Evolutionary conservation across 1,140 invertebrate species (phyloP).

Genomic region (Temnothorax longispinosus): DNA sequence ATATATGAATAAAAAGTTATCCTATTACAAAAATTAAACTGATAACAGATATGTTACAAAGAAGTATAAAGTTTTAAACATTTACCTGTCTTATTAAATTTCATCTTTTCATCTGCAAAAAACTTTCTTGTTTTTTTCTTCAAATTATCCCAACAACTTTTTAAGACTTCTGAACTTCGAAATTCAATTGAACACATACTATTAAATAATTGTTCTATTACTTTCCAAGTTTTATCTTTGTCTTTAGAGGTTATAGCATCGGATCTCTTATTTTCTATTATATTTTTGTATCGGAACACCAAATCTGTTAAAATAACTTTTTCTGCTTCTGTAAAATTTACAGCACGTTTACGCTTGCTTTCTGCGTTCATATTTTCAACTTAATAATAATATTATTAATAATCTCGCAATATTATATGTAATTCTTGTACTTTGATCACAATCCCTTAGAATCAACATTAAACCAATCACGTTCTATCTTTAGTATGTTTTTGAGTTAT

Average conservation of each 20-base stretch:
- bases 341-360: neutral
- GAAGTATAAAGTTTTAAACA: neutral
- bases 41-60: no score
- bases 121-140: neutral
- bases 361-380: neutral
- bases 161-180: constrained; percentile 2
- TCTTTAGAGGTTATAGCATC: neutral
- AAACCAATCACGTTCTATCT: neutral
- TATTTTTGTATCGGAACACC: neutral
- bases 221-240: neutral
- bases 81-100: neutral
- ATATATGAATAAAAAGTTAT: no score
- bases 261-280: neutral
- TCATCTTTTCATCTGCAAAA: neutral
- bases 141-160: constrained; percentile 8
- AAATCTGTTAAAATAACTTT: neutral
- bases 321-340: constrained; percentile 1
- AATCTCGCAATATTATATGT: no score
- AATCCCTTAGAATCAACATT: neutral
- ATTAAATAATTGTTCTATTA: constrained; percentile 1
- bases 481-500: neutral
- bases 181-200: neutral
- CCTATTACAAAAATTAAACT: no score
- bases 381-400: neutral
- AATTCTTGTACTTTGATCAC: neutral